Conservation (phyloP, 92 coral and sea anemone species). For the Actinernus sp. region DNA sequence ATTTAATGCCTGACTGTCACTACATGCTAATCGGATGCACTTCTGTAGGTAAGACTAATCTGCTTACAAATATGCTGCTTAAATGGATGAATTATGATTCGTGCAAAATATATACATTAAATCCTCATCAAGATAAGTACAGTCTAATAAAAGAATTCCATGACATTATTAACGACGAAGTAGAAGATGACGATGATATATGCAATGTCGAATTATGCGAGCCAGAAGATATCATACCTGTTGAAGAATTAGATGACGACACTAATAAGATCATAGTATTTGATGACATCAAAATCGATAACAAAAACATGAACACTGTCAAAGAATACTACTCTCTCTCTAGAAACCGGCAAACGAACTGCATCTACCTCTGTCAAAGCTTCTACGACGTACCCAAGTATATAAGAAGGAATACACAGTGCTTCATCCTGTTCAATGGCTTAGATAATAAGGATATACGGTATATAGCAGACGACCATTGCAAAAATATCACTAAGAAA, state of each 20-base stretch:
- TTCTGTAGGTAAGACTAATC: too few relatives aligned
- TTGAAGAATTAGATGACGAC: slow-evolving; percentile 29
- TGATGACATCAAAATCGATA: slow-evolving; percentile 28
- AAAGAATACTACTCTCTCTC: slow-evolving; percentile 21
- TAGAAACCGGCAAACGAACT: slow-evolving; percentile 9
- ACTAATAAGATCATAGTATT: slow-evolving; percentile 15
- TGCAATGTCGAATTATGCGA: slow-evolving; percentile 7
- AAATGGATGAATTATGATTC: slow-evolving; percentile 17
- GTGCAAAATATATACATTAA: slow-evolving; percentile 11
- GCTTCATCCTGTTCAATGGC: slow-evolving; percentile 18
- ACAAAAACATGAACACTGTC: slow-evolving; percentile 23
- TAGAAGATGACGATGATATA: slow-evolving; percentile 6
- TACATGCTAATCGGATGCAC: too few relatives aligned
- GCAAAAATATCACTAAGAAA: slow-evolving; percentile 12
- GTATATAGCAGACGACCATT: slow-evolving; percentile 9
- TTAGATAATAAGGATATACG: slow-evolving; percentile 20
- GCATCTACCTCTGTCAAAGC: slow-evolving; percentile 16
- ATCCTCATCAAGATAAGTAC: slow-evolving; percentile 28
- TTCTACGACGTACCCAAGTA: slow-evolving; percentile 18
- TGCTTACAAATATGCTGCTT: slow-evolving; percentile 4
- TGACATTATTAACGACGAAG: slow-evolving; percentile 7
- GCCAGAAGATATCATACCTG: slow-evolving; percentile 28
- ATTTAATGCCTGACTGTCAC: slow-evolving; percentile 14
- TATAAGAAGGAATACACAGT: slow-evolving; percentile 19
- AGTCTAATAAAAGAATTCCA: slow-evolving; percentile 12